These are phyloP conservation scores for Drosophila elegans DNA, from an alignment of 1,140 invertebrate species.

Conservation along the genomic window DNA sequence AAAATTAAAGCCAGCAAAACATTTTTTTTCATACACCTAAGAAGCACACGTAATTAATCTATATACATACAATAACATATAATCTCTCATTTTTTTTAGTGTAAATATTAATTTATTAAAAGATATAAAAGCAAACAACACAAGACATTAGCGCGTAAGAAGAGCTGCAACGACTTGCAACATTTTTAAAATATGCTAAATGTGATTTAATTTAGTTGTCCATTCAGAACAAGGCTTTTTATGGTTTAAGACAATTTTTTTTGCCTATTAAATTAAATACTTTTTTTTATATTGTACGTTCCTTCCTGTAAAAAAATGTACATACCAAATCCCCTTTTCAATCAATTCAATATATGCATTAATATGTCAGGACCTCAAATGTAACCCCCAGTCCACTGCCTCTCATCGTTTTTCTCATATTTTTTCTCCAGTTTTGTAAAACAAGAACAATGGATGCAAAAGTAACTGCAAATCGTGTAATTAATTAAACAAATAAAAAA, in stretches of 20 bases:
- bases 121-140: conserved; percentile 15
- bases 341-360: conserved; percentile 11
- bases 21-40: conserved; percentile 77
- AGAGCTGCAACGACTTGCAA: conserved; percentile 26
- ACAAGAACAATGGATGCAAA: conserved; percentile 11
- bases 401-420: background rate
- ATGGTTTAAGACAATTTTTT: conserved; percentile 65
- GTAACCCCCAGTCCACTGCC: conserved; percentile 28
- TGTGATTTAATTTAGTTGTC: conserved; percentile 79
- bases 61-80: conserved; percentile 23
- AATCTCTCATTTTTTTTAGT: conserved; percentile 50
- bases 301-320: conserved; percentile 51
- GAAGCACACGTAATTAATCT: conserved; percentile 32
- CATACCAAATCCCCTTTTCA: conserved; percentile 34
- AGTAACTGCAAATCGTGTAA: conserved; percentile 49
- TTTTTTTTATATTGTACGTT: conserved; percentile 26
- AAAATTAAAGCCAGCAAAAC: conserved; percentile 33
- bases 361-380: conserved; percentile 2
- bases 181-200: conserved; percentile 68
- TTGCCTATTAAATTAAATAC: conserved; percentile 31
- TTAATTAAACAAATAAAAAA: conserved; percentile 18
- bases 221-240: conserved; percentile 73
- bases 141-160: conserved; percentile 26
- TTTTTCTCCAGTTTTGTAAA: conserved; percentile 12
- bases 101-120: conserved; percentile 65